A percentile compares a stretch with the other conserved stretches of the same genome.
phyloP scores from a whole-genome alignment of 2,888 invertebrate species.

The Spilarctia lutea region DNA sequence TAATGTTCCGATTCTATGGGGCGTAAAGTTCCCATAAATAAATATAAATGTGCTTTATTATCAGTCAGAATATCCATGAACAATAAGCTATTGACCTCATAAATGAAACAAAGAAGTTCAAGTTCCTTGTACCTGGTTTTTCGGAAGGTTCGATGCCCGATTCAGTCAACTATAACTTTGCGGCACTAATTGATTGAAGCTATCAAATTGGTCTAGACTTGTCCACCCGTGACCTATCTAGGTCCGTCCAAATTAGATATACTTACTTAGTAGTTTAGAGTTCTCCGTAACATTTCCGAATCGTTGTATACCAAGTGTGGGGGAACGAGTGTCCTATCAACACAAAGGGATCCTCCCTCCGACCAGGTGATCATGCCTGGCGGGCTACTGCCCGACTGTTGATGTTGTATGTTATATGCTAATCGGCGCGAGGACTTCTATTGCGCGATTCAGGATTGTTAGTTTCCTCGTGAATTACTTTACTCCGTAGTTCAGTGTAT shows the following conservation, averaged over 20 bases:
- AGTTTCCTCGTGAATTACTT: too few species aligned
- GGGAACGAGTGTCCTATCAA: too few species aligned
- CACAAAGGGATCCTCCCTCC: too few species aligned
- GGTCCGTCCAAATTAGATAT: slow-evolving; percentile 55
- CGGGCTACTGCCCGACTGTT: too few species aligned
- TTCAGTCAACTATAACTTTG: slow-evolving; percentile 65
- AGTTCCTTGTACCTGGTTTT: slow-evolving; percentile 52
- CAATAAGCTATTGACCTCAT: slow-evolving; percentile 57
- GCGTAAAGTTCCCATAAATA: slow-evolving; percentile 28
- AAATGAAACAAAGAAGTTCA: slow-evolving; percentile 58
- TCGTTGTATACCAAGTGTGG: too few species aligned
- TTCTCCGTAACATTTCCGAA: background rate
- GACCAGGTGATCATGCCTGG: too few species aligned
- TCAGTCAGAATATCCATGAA: slow-evolving; percentile 34
- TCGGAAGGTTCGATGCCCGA: slow-evolving; percentile 72
- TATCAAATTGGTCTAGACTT: slow-evolving; percentile 70
- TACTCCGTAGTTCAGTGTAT: too few species aligned
- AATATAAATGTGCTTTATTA: slow-evolving; percentile 34
- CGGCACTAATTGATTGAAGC: slow-evolving; percentile 74
- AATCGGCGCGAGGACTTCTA: too few species aligned
- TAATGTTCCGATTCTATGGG: slow-evolving; percentile 11
- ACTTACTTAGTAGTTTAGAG: background rate
- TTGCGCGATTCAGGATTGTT: too few species aligned
- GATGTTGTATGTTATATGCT: too few species aligned
- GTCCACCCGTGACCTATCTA: slow-evolving; percentile 71